phyloP scores from a whole-genome alignment of 1,140 invertebrate genomes.

The Stegodyphus dumicola region DNA sequence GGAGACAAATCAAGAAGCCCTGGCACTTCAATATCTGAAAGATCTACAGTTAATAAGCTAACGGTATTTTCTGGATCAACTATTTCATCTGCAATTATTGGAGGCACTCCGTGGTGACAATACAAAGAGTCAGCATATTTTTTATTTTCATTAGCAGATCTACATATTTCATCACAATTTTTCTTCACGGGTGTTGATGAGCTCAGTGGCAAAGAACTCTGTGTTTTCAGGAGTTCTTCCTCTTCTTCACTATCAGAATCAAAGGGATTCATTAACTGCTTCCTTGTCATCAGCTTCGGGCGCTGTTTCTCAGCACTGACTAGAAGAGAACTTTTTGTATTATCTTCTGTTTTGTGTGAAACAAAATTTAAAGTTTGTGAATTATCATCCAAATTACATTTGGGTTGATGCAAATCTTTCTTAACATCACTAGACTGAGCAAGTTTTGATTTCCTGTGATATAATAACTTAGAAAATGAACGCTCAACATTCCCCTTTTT shows the following conservation, averaged over 20 bases:
- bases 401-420: not conserved
- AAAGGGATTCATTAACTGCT: constrained; percentile 89
- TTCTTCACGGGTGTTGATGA: constrained; percentile 3
- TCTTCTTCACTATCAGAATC: constrained; percentile 91
- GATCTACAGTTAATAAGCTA: constrained; percentile 26
- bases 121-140: not conserved
- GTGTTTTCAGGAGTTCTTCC: constrained; percentile 58
- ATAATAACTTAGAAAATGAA: constrained; percentile 12
- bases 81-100: constrained; percentile 54
- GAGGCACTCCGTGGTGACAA: not conserved
- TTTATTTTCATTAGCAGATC: not conserved
- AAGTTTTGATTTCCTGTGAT: constrained; percentile 9
- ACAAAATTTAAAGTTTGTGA: constrained; percentile 17
- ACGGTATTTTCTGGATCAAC: constrained; percentile 48
- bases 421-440: not conserved
- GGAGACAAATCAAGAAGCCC: constrained; percentile 68
- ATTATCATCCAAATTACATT: not conserved
- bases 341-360: not conserved
- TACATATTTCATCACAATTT: not conserved
- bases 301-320: not conserved
- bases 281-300: constrained; percentile 80
- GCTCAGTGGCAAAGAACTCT: constrained; percentile 12
- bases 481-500: constrained; percentile 20
- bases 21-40: constrained; percentile 65
- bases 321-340: not conserved